Conservation (phyloP, 2,888 invertebrate species). For the Sepioteuthis lessoniana region DNA sequence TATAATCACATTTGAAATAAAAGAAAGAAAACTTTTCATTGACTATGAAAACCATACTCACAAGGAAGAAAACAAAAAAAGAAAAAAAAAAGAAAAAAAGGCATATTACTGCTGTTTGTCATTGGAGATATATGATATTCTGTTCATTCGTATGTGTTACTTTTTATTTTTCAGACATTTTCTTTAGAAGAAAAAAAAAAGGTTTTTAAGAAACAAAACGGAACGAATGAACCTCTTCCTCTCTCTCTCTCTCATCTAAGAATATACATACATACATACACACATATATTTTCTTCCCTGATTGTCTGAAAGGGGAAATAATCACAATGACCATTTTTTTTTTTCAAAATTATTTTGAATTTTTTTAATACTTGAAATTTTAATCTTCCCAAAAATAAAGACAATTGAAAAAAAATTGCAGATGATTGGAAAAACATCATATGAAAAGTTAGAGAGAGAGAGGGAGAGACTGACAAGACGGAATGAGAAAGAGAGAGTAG, state of each 20-base stretch:
- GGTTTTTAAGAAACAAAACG: not conserved
- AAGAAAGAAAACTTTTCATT: not conserved
- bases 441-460: not conserved
- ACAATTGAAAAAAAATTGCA: not conserved
- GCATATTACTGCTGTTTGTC: not conserved
- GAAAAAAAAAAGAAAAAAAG: not conserved
- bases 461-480: not conserved
- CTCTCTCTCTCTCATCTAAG: not conserved
- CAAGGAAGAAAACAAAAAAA: not conserved
- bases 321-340: not conserved
- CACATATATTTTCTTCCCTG: not conserved
- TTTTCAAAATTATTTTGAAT: not conserved
- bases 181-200: too few relatives aligned
- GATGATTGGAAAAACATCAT: not conserved
- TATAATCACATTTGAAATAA: not conserved
- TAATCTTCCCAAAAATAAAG: not conserved
- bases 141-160: not conserved
- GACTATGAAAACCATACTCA: not conserved
- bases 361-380: not conserved
- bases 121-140: not conserved
- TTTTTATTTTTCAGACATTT: not conserved
- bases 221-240: not conserved
- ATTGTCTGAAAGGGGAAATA: not conserved
- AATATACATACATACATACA: not conserved
- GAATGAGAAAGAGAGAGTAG: not conserved